Conservation (phyloP, 2,888 invertebrate species). For the Harpagoxenus sublaevis region DNA sequence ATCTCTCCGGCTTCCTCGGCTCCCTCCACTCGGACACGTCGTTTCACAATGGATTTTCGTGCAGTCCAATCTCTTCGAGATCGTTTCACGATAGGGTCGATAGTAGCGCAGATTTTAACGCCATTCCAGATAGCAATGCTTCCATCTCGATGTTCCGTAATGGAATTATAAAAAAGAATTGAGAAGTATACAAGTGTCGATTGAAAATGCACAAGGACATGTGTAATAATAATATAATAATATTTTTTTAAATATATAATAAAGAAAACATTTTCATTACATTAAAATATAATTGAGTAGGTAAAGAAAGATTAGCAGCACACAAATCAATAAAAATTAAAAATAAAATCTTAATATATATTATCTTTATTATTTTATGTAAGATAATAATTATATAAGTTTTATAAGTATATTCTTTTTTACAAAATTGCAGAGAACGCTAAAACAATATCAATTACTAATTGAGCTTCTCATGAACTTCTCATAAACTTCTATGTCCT, state of each 20-base stretch:
- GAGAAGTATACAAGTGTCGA: background rate
- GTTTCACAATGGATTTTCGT: conserved; percentile 57
- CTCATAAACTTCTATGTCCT: background rate
- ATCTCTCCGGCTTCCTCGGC: conserved; percentile 54
- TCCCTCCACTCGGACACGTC: conserved; percentile 14
- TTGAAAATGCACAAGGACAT: conserved; percentile 3
- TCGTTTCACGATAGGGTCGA: conserved; percentile 48
- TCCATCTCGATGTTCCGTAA: conserved; percentile 10
- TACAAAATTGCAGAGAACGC: background rate
- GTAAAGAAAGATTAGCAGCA: background rate
- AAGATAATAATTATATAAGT: background rate
- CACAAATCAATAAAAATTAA: background rate
- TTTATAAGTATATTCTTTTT: background rate
- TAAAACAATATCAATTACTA: background rate
- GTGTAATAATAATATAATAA: background rate
- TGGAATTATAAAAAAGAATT: conserved; percentile 3
- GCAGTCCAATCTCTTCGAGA: conserved; percentile 51
- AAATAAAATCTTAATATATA: background rate
- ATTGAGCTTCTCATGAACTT: background rate
- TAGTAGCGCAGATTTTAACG: conserved; percentile 50
- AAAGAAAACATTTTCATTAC: background rate
- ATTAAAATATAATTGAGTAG: background rate
- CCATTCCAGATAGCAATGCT: conserved; percentile 31
- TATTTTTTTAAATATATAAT: background rate
- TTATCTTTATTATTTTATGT: background rate